Evolutionary conservation across 2,797 vertebrate genomes (phyloP), one percentile per base, ranked within the genome.

Genomic region (Semotilus atromaculatus): DNA sequence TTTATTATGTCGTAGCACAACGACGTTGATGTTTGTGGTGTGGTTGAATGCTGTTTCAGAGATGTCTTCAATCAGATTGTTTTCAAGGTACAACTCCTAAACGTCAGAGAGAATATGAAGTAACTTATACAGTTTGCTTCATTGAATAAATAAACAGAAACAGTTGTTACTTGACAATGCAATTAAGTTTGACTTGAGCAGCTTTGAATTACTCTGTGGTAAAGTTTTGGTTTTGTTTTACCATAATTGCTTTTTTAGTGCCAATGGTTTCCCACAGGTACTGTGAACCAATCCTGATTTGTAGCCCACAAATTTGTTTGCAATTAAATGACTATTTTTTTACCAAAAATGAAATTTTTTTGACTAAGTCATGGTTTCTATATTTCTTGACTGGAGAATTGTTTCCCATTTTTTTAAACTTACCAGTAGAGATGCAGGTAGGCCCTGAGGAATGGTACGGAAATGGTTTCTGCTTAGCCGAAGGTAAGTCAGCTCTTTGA

Each of bases 21-120:
- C 89, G 31, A 97, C 89, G n/a, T 97, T 98, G 84, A 99, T 96
- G 89, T 92, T 97, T 83, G 85, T 93, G 74, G 96, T 98, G n/a
- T 95, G 93, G 88, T 99, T 99, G 88, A 99, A 98, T 89, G 95
- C 96, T 4, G 93, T 91, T 88, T 97, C 97, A 81, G 96, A 96
- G 88, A 99, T 98, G 92, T 99, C 98, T 93, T 99, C 98, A 58
- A 99, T 98, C 85, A 96, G 90, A 85, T 99, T 99, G 89, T 97
- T 96, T 94, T 99, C 98, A 80, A 99, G 93, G 78, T 99, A 94
- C 68, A 99, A 89, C 91, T 99, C 98, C 98, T 99, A 36, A 88
- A 70, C 48, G 10, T 29, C 23, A 88, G 43, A 78, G 53, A 36
- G 5, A 67, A 19, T 23, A 43, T 3, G 19, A 51, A 3, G 26